Base-by-base conservation (phyloP, 2,113 vertebrate species). In the Microtus pennsylvanicus region DNA sequence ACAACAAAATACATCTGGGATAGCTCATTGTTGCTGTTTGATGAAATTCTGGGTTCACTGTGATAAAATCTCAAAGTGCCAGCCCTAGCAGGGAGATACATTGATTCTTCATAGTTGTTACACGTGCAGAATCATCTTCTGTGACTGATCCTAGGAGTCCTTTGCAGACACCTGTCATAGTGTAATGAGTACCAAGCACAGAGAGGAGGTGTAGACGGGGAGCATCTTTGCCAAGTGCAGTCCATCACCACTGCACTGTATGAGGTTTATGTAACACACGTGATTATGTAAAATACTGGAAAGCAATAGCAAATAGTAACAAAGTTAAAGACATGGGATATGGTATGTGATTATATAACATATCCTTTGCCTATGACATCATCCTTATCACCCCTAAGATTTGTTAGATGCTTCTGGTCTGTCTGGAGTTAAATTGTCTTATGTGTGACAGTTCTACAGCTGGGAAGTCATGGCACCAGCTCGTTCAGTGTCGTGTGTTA, bases 351-450 rank as follows among this genome's bases (percentile, higher is more conserved):
- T 50, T 70, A 81, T 24, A 9, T 45, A 63, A 58, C 47, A 88
- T 45, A 81, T 90, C 42, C 63, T 94, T 86, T 12, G 72, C 55
- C 42, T 94, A 14, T 89, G 85, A 72, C 70, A 26, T 63, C 65
- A 89, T 89, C 63, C 77, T 82, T 87, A 87, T n/a, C 33, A 69
- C 8, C 22, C 35, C 28, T 88, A 52, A n/a, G 1, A 69, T 47
- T 55, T 93, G 81, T 76, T 90, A 75, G 30, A 83, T 55, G n/a
- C 35, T 14, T 76, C 65, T 81, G 10, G 65, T 82, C 30, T 87
- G 13, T 77, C 78, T 92, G 42, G 16, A 93, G 92, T 96, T 89
- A 83, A 94, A 77, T 16, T 87, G 58, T 92, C 85, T 92, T 17
- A 87, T 38, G 75, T 55, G 22, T 78, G 38, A 45, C 11, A 58